phyloP scores from a whole-genome alignment of 2,888 invertebrate species.

The Lasioglossum figueresi region DNA sequence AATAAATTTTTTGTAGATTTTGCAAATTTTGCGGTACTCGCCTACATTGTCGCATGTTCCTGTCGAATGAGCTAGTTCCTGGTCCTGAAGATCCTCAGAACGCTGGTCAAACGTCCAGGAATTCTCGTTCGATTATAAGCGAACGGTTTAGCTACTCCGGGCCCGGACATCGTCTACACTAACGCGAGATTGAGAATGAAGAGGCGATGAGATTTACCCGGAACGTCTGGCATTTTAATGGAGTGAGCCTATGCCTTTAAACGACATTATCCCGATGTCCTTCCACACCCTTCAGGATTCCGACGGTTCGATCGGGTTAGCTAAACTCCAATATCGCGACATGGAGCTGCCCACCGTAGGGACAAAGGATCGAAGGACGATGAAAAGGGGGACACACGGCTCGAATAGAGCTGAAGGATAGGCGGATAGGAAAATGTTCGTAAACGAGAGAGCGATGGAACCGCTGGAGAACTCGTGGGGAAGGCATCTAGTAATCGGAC shows the following conservation, averaged over 20 bases:
- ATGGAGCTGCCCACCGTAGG: slow-evolving; percentile 16
- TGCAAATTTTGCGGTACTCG: neutral
- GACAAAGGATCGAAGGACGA: slow-evolving; percentile 26
- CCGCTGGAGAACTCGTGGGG: slow-evolving; percentile 27
- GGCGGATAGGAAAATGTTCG: neutral
- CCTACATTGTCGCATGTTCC: neutral
- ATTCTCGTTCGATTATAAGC: slow-evolving; percentile 28
- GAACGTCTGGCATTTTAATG: slow-evolving; percentile 67
- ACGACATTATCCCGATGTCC: slow-evolving; percentile 68
- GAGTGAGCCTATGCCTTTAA: slow-evolving; percentile 63
- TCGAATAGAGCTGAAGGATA: slow-evolving; percentile 9
- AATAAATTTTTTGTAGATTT: too few relatives aligned
- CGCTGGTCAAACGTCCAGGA: slow-evolving; percentile 13
- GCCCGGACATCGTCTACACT: slow-evolving; percentile 11
- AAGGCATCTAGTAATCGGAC: slow-evolving; percentile 75
- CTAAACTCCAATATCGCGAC: slow-evolving; percentile 64
- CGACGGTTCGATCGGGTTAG: slow-evolving; percentile 64
- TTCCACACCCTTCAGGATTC: slow-evolving; percentile 64
- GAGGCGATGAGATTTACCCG: slow-evolving; percentile 64
- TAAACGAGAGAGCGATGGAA: slow-evolving; percentile 10
- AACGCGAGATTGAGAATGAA: slow-evolving; percentile 61
- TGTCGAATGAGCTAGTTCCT: neutral
- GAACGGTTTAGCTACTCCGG: slow-evolving; percentile 33
- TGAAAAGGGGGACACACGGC: slow-evolving; percentile 38
- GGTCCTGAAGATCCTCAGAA: neutral